Evolutionary conservation across 30 jellyfish, hydroid and myxozoan genomes (phyloP), one percentile per base, ranked within the genome.

Genomic region (Aurelia sp.): DNA sequence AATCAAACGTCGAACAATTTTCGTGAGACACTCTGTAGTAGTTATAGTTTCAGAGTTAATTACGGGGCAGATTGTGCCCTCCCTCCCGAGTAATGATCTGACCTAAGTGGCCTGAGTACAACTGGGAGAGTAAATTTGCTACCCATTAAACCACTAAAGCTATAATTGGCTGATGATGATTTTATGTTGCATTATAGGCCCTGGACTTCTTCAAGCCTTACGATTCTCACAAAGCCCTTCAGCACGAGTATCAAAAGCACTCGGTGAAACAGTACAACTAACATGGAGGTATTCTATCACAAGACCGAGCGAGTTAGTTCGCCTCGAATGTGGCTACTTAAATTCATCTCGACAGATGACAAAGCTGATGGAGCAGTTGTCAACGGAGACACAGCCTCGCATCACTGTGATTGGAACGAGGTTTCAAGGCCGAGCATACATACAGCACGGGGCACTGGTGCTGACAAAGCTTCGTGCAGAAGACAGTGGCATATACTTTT

Each of bases 351-450:
- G 91, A 20, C 82, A 81, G 48, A 81, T 81, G 91, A 81, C 91
- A 3, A 81, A 50, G 53, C 24, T 81, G 21, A 81, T 81, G 84
- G 84, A 66, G 18, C 91, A 81, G 61, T 48, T 81, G 35, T 69
- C 91, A 50, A 64, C 91, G 4, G 91, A 81, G 31, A 27, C 5
- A 22, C 83, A 81, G 84, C 91, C 91, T 64, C 81, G 91, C n/a
- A 18, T 73, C 16, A 67, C 91, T 18, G 83, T 31, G 41, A 57
- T 48, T 11, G 91, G 91, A 51, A 81, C 91, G 77, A 81, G 76
- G 91, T 81, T 81, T 33, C 60, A 27, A 17, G 67, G 67, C 83
- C 51, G 91, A 51, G 91, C 91, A 6, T 65, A 53, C 81, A 81
- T 81, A 16, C 47, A 52, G 63, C 58, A 81, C 76, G 81, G 91